Conservation (phyloP, 2,797 vertebrate species). For the Hydrocynus forskahlii region DNA sequence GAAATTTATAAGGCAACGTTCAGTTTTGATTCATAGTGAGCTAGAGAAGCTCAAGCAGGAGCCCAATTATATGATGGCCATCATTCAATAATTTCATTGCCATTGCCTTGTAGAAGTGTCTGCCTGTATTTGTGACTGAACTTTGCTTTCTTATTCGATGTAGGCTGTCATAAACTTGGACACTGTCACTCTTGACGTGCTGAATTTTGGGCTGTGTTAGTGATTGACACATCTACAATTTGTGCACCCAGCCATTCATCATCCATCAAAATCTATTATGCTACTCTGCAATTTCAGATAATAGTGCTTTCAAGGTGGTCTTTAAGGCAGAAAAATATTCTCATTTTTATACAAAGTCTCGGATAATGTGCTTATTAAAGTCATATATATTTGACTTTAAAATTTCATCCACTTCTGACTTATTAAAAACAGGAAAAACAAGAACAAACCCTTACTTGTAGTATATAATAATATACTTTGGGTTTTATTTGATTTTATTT, state of each 20-base stretch:
- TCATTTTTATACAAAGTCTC: neutral
- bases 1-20: neutral
- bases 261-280: constrained; percentile 1
- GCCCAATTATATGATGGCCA: neutral
- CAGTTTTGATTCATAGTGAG: neutral
- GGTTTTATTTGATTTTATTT: too few species aligned
- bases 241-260: neutral
- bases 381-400: neutral
- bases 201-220: neutral
- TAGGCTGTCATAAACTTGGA: neutral
- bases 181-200: neutral
- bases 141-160: neutral
- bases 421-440: too few species aligned
- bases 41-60: neutral
- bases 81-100: neutral
- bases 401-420: too few species aligned
- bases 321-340: neutral
- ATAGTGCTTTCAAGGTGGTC: neutral
- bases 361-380: neutral
- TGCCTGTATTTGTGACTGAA: neutral
- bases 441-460: too few species aligned
- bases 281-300: neutral
- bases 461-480: too few species aligned
- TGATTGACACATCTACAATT: constrained; percentile 21
- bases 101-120: neutral